These are phyloP conservation scores for Uropetala carovei DNA, from an alignment of 2,888 invertebrate species.

Conservation along the genomic window DNA sequence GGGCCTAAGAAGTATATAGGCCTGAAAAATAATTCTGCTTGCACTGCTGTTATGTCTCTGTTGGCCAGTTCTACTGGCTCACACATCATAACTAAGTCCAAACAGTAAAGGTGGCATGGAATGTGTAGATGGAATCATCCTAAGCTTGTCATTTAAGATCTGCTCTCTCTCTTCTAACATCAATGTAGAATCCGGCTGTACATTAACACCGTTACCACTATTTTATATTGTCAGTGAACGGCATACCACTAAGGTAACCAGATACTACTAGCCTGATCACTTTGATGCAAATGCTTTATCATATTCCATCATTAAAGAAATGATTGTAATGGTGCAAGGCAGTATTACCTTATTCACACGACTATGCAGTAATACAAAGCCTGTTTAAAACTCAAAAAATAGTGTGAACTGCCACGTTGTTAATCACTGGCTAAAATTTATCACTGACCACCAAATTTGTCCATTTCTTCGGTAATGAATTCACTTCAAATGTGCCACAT, in stretches of 20 bases:
- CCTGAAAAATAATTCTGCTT: slow-evolving; percentile 60
- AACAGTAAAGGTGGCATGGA: slow-evolving; percentile 57
- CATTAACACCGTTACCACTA: slow-evolving; percentile 46
- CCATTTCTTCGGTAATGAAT: slow-evolving; percentile 13
- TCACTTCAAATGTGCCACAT: slow-evolving; percentile 48
- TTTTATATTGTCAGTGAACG: slow-evolving; percentile 45
- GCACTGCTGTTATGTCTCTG: slow-evolving; percentile 52
- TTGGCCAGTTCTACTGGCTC: slow-evolving; percentile 28
- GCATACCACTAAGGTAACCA: slow-evolving; percentile 53
- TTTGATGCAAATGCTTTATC: slow-evolving; percentile 47
- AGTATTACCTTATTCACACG: slow-evolving; percentile 15
- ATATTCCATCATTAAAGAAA: slow-evolving; percentile 44
- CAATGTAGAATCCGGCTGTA: slow-evolving; percentile 53
- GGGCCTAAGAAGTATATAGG: slow-evolving; percentile 61
- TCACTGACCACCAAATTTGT: slow-evolving; percentile 56
- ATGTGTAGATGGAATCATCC: slow-evolving; percentile 57
- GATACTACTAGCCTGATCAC: slow-evolving; percentile 51
- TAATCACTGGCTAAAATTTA: slow-evolving; percentile 52
- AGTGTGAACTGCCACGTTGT: slow-evolving; percentile 37
- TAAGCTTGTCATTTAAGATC: slow-evolving; percentile 41
- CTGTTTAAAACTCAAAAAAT: slow-evolving; percentile 23
- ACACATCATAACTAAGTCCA: slow-evolving; percentile 45
- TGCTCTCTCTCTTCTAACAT: slow-evolving; percentile 11
- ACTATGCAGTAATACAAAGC: slow-evolving; percentile 11
- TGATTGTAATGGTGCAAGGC: slow-evolving; percentile 52